Evolutionary conservation across 53 echinoderm and acorn worm species (phyloP), one percentile per base, ranked within the genome.

Genomic region (Echinometra lucunter): DNA sequence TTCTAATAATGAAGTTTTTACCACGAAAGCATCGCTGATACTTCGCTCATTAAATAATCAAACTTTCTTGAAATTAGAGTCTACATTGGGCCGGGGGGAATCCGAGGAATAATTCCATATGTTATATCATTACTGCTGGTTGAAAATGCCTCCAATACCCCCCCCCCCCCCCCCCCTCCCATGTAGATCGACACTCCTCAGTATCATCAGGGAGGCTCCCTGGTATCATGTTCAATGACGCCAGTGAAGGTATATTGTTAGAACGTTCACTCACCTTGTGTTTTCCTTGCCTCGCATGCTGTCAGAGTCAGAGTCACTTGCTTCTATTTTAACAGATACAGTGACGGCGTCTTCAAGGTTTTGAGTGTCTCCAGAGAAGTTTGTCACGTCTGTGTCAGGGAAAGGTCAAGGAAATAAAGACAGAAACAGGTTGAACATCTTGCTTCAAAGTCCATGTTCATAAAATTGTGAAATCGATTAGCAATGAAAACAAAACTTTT

Each of bases 231-330:
- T 38, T 42, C 42, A 78, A 38, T 38, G 42, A 0, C 17, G 16
- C 7, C 42, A 18, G 23, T 78, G 78, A 78, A 78, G 1, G 40
- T 78, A 35, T n/a, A 23, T 10, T 78, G 4, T 37, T 38, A 19
- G 8, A 30, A 2, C 38, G 47, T 32, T 81, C 91, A 81, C 66
- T 91, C 69, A 91, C 91, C 91, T 91, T 45, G 91, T n/a, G 32
- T 91, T 91, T 45, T 91, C 91, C 47, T 66, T 67, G 5, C 91
- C 91, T n/a, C 91, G n/a, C 91, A 91, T 91, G 10, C 25, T 69
- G 91, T 70, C 72, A 60, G n/a, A 12, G 4, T 38, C 28, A 16
- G 42, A 63, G 37, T 74, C 74, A 55, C 58, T 91, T 44, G 70
- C 8, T 66, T 91, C 91, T 37, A 91, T 66, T 15, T n/a, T 66